Base-by-base conservation (phyloP, 1,140 invertebrate species). In the Arctopsyche grandis region DNA sequence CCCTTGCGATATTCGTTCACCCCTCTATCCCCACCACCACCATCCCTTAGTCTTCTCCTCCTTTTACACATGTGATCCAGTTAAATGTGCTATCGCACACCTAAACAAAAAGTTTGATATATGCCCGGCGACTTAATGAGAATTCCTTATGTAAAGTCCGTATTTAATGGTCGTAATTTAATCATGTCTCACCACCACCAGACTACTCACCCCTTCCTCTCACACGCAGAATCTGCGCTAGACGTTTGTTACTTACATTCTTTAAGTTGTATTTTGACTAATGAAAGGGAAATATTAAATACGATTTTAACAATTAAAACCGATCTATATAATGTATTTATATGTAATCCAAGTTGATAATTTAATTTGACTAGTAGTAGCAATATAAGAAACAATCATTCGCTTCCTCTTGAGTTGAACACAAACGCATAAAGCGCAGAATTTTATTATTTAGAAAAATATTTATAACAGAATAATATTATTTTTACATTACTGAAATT, bases 101-200 rank as follows among this genome's bases (percentile, higher is more conserved):
- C 24, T 10, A 9, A 56, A 74, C 71, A 74, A 48, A 81, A 81
- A 81, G 79, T 76, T 52, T 80, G 79, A 80, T 80, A 71, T 77
- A 80, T 79, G 78, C 69, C 74, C 74, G 16, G 63, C 52, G 26
- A 21, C 24, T 43, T 80, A 80, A 80, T 80, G 79, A 80, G 77
- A 80, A 80, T 80, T 80, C 79, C 79, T 60, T 58, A 70, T 60
- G 56, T 70, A 22, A 75, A 73, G 63, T 66, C 63, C 63, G 79
- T 60, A 76, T 60, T 76, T 60, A 76, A 71, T 58, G 58, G 52
- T 76, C 58, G 58, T 76, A 76, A 76, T 76, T 60, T 76, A 76
- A 76, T 76, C 56, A 60, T 38, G 48, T 22, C 63, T 38, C n/a
- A 66, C 22, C 63, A 22, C 63, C 22, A 14, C 63, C 22, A 19